phyloP scores from a whole-genome alignment of 1,140 invertebrate genomes.

The Saccostrea echinata region DNA sequence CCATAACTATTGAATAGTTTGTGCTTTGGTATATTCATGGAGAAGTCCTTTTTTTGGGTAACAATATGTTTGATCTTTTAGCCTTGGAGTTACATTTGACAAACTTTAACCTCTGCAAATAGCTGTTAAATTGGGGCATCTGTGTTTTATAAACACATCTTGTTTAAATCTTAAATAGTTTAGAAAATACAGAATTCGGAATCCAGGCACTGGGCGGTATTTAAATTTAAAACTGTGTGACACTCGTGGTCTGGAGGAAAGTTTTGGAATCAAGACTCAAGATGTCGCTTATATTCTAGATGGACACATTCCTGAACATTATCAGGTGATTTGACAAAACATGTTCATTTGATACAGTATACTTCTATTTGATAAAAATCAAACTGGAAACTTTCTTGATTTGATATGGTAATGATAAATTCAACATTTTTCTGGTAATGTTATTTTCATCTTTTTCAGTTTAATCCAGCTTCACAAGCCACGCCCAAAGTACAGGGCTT shows the following conservation, averaged over 20 bases:
- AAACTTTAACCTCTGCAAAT: too few species aligned
- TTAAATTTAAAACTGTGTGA: slow-evolving; percentile 54
- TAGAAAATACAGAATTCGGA: not conserved
- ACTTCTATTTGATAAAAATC: not conserved
- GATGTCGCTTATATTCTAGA: slow-evolving; percentile 43
- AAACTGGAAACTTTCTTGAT: too few species aligned
- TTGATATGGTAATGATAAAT: too few species aligned
- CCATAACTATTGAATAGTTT: too few species aligned
- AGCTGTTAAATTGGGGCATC: not conserved
- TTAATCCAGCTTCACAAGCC: slow-evolving; percentile 18
- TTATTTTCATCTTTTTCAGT: slow-evolving; percentile 21
- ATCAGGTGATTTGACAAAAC: not conserved
- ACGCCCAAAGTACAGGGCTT: slow-evolving; percentile 28
- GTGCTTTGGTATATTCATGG: too few species aligned
- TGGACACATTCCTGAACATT: slow-evolving; percentile 49
- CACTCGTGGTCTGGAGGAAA: slow-evolving; percentile 51
- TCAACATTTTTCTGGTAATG: too few species aligned
- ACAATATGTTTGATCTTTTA: too few species aligned
- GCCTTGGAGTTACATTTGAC: too few species aligned
- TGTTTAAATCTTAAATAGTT: not conserved
- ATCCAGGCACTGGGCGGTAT: not conserved
- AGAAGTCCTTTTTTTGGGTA: too few species aligned
- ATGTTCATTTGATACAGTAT: not conserved
- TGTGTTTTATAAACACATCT: too few species aligned
- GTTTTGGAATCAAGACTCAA: slow-evolving; percentile 32